Base-by-base conservation (phyloP, 2,797 vertebrate species). In the Sebastes flavidus region DNA sequence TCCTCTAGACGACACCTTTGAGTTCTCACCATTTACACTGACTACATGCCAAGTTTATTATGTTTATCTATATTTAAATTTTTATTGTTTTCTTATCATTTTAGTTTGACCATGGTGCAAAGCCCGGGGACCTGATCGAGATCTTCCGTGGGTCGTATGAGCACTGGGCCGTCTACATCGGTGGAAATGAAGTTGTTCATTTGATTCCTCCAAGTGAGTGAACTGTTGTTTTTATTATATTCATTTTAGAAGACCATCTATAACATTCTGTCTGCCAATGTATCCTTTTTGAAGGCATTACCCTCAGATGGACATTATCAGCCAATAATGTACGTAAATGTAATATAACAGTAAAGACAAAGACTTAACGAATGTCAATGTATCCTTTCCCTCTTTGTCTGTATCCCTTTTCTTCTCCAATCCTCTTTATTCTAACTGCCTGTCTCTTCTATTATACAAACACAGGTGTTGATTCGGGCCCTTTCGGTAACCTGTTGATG, bases 111-210 rank as follows among this genome's bases (percentile, higher is more conserved):
- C 2, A 25, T 1, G 68, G 82, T 13, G 88, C 90, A 22, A 72
- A 95, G 49, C 89, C 71, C 1, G 95, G 96, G 0, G 96, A 96
- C 78, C 86, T 96, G 69, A 95, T 96, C 1, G 92, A 96, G 88
- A 94, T 96, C 30, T 80, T 52, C 67, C 86, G 93, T 12, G 85
- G 86, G 1, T 16, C 29, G 0, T 96, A 95, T 29, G 49, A 92
- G 18, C 96, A 96, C 80, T 96, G 95, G 95, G 96, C 89, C 1
- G 30, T 96, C 38, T 95, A 93, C 27, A 86, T 95, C 4, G 95
- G 94, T 32, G 81, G 89, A 6, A 81, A 91, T 20, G 86, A 89
- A 22, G 85, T 96, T 7, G 72, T 96, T 74, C 95, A 96, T 81
- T 56, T 96, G 30, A 83, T 78, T 8, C 85, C 89, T 12, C 38